These are phyloP conservation scores for Nezara viridula DNA, from an alignment of 2,888 invertebrate species.

Conservation along the genomic window DNA sequence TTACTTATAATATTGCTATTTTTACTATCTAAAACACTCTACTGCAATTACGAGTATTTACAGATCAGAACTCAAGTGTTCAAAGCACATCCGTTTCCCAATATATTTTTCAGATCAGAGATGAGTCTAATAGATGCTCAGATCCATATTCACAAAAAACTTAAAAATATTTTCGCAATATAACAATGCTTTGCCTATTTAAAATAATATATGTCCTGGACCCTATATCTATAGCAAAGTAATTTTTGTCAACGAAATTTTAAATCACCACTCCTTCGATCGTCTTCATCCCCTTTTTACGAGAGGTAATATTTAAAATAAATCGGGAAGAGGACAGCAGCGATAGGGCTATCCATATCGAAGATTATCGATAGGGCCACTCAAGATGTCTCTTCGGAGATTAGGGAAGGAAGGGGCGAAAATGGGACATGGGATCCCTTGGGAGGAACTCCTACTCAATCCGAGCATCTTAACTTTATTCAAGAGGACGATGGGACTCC, in stretches of 20 bases:
- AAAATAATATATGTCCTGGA: too few species aligned
- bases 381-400: not conserved
- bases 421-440: not conserved
- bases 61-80: too few species aligned
- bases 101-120: too few species aligned
- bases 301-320: not conserved
- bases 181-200: too few species aligned
- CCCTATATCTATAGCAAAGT: not conserved
- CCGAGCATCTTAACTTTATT: not conserved
- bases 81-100: too few species aligned
- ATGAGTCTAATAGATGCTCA: too few species aligned
- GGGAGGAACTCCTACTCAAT: not conserved
- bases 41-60: too few species aligned
- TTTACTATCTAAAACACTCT: too few species aligned
- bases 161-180: too few species aligned
- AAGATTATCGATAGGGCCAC: not conserved
- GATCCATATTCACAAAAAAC: too few species aligned
- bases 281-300: not conserved
- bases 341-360: not conserved
- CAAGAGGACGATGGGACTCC: too few species aligned
- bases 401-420: not conserved
- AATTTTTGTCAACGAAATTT: not conserved
- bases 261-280: not conserved
- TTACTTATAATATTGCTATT: too few species aligned
- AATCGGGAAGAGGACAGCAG: not conserved